Evolutionary conservation across 2,113 vertebrate species (phyloP).

Genomic region (Crypturellus undulatus): DNA sequence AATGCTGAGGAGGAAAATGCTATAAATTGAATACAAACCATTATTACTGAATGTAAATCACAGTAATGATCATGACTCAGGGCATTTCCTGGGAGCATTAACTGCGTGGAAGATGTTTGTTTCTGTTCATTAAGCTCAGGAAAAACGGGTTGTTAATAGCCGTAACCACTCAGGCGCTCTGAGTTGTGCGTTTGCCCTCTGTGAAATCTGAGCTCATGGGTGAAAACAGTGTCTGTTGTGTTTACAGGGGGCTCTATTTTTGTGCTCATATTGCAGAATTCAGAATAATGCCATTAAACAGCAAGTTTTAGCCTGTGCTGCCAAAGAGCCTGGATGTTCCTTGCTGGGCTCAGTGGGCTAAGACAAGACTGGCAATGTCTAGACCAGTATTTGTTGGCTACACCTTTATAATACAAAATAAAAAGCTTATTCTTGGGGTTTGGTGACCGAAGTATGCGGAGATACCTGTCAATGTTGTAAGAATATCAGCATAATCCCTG

Average conservation of each 20-base stretch:
- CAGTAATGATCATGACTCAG: background rate
- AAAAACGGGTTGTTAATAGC: background rate
- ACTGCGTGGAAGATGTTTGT: background rate
- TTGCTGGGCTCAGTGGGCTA: background rate
- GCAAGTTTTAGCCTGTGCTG: background rate
- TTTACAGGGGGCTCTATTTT: background rate
- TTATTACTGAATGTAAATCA: background rate
- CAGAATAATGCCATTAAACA: background rate
- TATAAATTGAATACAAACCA: background rate
- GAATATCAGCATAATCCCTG: background rate
- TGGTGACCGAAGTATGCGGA: background rate
- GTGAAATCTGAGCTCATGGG: background rate
- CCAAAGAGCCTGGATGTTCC: background rate
- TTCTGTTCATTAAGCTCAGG: constrained; percentile 1
- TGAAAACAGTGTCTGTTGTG: background rate
- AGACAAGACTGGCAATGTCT: background rate
- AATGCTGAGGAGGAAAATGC: background rate
- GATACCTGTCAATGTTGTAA: background rate
- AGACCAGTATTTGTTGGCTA: background rate
- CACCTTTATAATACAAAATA: background rate
- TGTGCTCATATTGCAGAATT: background rate
- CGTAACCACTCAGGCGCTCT: background rate
- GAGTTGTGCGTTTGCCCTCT: background rate
- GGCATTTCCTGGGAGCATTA: background rate
- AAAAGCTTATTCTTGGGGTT: background rate